These are phyloP conservation scores for Pangasianodon gigas DNA, from an alignment of 2,113 vertebrate genomes.

Conservation along the genomic window DNA sequence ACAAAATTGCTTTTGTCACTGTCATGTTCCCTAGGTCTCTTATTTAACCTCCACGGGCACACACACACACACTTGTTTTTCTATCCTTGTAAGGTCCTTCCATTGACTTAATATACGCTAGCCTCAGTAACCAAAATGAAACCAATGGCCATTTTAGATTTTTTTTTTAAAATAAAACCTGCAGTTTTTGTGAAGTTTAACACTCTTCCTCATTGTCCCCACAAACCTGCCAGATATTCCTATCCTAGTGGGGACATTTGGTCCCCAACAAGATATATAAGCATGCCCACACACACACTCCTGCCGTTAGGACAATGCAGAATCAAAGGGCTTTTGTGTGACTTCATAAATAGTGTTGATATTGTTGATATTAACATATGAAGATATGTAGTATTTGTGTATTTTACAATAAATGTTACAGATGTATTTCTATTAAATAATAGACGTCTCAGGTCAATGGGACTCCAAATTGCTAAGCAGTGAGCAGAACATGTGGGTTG, in stretches of 20 bases:
- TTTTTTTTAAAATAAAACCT: not conserved
- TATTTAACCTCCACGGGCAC: not conserved
- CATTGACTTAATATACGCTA: not conserved
- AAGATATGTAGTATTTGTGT: not conserved
- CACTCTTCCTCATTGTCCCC: not conserved
- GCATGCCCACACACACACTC: not conserved
- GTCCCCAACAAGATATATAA: not conserved
- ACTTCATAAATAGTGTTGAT: not conserved
- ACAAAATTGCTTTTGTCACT: not conserved
- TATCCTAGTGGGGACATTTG: not conserved
- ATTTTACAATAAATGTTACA: not conserved
- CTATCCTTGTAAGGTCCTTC: not conserved
- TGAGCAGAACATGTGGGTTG: not conserved
- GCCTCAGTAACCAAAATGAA: no score
- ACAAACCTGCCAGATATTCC: not conserved
- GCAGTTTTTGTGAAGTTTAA: not conserved
- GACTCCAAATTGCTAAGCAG: not conserved
- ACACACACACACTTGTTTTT: not conserved
- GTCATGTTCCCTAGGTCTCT: not conserved
- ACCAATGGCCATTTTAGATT: no score
- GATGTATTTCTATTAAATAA: not conserved
- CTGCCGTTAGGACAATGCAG: no score
- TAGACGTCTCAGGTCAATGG: no score
- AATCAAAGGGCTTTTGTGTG: not conserved
- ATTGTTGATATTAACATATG: not conserved